phyloP scores from a whole-genome alignment of 2,113 vertebrate genomes.

The Gymnobelideus leadbeateri region DNA sequence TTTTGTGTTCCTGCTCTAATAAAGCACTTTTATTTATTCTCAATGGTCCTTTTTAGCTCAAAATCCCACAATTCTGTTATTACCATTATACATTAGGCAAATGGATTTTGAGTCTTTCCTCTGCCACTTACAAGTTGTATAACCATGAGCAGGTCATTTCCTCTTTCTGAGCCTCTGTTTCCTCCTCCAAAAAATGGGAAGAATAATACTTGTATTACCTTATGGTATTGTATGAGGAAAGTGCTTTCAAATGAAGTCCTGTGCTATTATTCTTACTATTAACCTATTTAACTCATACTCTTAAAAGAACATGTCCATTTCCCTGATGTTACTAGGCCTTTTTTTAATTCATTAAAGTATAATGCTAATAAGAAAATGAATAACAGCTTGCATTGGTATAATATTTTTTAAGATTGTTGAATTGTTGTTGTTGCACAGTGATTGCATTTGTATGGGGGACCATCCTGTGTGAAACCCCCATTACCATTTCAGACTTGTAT shows the following conservation, averaged over 20 bases:
- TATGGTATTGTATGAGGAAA: neutral
- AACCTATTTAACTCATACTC: neutral
- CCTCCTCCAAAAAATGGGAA: constrained; percentile 1
- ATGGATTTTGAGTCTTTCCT: neutral
- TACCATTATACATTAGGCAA: neutral
- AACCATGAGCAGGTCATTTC: neutral
- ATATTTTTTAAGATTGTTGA: neutral
- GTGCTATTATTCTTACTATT: neutral
- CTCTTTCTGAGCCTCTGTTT: constrained; percentile 29
- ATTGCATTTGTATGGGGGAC: neutral
- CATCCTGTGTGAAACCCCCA: neutral
- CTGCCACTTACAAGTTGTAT: neutral
- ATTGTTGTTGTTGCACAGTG: neutral
- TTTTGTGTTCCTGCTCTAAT: neutral
- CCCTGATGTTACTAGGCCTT: neutral
- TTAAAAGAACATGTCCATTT: neutral
- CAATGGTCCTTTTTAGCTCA: neutral
- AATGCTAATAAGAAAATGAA: neutral
- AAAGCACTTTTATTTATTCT: neutral
- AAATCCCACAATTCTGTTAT: neutral
- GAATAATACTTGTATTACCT: neutral
- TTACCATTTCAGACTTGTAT: neutral
- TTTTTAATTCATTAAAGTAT: neutral
- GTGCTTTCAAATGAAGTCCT: neutral
- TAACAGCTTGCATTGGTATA: neutral